Evolutionary conservation across 2,113 vertebrate genomes (phyloP).

Genomic region (Syrrhaptes paradoxus): DNA sequence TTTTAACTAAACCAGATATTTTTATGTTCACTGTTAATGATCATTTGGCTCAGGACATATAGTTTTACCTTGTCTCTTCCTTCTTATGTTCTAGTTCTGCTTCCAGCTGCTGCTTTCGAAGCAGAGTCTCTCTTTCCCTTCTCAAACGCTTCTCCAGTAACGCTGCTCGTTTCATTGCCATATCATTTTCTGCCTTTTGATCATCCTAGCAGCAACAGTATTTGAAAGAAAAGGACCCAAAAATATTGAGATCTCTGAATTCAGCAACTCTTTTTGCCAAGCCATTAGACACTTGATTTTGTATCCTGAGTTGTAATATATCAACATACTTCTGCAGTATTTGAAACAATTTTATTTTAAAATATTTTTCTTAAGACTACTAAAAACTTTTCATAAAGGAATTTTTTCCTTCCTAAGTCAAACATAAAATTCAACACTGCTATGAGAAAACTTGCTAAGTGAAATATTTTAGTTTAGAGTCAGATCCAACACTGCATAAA

Average conservation of each 20-base stretch:
- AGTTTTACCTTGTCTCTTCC: conserved; percentile 89
- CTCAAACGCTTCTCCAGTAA: conserved; percentile 92
- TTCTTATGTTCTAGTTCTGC: conserved; percentile 92
- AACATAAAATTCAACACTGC: background rate
- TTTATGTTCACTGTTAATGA: background rate
- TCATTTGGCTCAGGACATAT: background rate
- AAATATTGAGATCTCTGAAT: background rate
- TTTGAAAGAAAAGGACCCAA: conserved; percentile 23
- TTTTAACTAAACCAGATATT: background rate
- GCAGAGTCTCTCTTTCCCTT: conserved; percentile 90
- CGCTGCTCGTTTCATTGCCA: conserved; percentile 94
- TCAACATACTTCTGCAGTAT: background rate
- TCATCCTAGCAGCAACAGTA: conserved; percentile 82
- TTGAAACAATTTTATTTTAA: background rate
- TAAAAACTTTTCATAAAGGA: background rate
- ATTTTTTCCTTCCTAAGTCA: background rate
- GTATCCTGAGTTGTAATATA: background rate
- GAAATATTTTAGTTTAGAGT: background rate
- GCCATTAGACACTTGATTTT: background rate
- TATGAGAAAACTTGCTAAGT: background rate
- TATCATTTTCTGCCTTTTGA: conserved; percentile 90
- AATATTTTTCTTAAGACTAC: background rate
- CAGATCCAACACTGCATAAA: background rate
- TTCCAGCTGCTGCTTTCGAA: conserved; percentile 91
- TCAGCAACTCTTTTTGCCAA: background rate